phyloP scores from a whole-genome alignment of 2,797 vertebrate genomes.

The Neomorphus geoffroyi region DNA sequence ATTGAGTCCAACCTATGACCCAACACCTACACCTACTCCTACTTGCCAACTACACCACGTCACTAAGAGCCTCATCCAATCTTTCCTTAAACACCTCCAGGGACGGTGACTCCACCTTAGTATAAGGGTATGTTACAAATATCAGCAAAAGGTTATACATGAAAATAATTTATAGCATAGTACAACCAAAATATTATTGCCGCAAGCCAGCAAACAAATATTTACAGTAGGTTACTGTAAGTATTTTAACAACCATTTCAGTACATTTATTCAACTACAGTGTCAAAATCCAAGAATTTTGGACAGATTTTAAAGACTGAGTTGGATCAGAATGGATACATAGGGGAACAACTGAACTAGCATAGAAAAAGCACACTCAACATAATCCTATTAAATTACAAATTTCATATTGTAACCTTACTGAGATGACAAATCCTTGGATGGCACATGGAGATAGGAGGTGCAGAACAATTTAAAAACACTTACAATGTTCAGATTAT shows the following conservation, averaged over 20 bases:
- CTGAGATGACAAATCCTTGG: slow-evolving; percentile 15
- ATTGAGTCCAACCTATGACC: too few species aligned
- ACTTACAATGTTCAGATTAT: slow-evolving; percentile 15
- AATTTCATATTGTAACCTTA: not conserved
- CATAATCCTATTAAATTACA: not conserved
- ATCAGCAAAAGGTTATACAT: not conserved
- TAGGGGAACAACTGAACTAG: not conserved
- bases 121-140: not conserved
- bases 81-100: too few species aligned
- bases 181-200: not conserved
- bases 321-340: not conserved
- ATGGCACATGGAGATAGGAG: not conserved
- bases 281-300: not conserved
- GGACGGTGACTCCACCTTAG: too few species aligned
- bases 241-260: not conserved
- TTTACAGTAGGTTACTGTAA: not conserved
- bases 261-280: not conserved
- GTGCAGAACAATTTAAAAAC: slow-evolving; percentile 7
- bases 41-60: too few species aligned
- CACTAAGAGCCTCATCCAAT: too few species aligned
- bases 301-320: not conserved
- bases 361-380: not conserved
- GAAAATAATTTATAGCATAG: not conserved
- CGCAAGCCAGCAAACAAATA: not conserved
- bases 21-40: too few species aligned